Percentiles rank a stretch among this genome's conserved stretches.
These are phyloP conservation scores for Ladona fulva DNA, from an alignment of 1,140 invertebrate species.

Conservation along the genomic window DNA sequence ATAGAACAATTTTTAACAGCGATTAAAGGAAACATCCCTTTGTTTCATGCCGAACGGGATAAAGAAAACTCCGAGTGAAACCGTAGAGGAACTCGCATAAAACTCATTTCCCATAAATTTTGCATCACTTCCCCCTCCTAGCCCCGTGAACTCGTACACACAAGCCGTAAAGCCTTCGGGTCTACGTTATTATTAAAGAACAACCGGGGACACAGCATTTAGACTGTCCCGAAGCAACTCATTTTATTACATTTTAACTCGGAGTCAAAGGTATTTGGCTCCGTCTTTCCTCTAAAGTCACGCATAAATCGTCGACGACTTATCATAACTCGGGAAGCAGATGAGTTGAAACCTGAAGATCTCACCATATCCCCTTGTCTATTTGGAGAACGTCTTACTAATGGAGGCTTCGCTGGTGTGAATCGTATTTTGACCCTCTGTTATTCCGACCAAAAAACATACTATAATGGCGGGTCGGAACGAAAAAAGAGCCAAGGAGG, in stretches of 20 bases:
- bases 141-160: no score
- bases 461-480: neutral
- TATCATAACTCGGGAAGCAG: neutral
- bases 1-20: no score
- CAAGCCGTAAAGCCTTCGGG: no score
- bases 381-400: constrained; percentile 10
- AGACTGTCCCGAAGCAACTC: neutral
- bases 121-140: no score
- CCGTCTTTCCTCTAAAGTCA: neutral
- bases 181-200: neutral
- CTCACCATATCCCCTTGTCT: neutral
- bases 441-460: neutral
- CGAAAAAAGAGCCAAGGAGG: neutral
- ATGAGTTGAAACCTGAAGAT: neutral
- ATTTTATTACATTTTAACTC: neutral
- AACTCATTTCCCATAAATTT: no score
- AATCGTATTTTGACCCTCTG: neutral
- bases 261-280: neutral
- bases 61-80: no score
- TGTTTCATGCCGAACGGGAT: no score
- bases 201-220: no score
- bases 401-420: neutral
- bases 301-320: neutral
- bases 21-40: no score
- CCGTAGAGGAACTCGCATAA: no score